Percentiles rank a stretch among this genome's conserved stretches.
Evolutionary conservation across 2,113 vertebrate species (phyloP).

Genomic region (Cranoglanis bouderius): DNA sequence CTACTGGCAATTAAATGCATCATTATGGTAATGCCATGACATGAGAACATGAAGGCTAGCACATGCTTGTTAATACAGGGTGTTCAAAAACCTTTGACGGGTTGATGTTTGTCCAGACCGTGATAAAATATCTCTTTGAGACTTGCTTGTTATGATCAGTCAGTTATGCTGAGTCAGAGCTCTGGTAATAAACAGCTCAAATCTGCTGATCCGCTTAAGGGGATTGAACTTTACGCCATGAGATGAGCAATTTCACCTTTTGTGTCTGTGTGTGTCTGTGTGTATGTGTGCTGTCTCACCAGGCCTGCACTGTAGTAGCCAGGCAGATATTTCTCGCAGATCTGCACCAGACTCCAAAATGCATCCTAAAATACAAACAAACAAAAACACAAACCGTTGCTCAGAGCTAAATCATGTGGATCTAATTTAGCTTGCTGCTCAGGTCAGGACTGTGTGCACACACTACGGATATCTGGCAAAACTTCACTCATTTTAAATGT

Average conservation of each 20-base stretch:
- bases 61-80: background rate
- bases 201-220: background rate
- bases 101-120: background rate
- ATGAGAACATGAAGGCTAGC: background rate
- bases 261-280: slow-evolving; percentile 29
- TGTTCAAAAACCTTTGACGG: background rate
- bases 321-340: slow-evolving; percentile 82
- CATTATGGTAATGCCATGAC: background rate
- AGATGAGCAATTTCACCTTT: slow-evolving; percentile 25
- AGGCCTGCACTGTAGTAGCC: slow-evolving; percentile 81
- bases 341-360: slow-evolving; percentile 80
- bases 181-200: slow-evolving; percentile 28
- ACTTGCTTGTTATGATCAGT: background rate
- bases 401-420: background rate
- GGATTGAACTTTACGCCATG: slow-evolving; percentile 26
- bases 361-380: slow-evolving; percentile 68
- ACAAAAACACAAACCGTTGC: background rate
- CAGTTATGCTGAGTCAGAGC: background rate
- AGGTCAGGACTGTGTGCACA: background rate
- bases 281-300: slow-evolving; percentile 62
- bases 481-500: background rate
- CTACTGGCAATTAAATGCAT: background rate
- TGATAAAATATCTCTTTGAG: background rate
- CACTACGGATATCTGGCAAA: background rate
- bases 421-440: background rate